Percentiles rank a stretch among this genome's conserved stretches.
These are phyloP conservation scores for Hozukius guyotensis DNA, from an alignment of 2,797 vertebrate genomes.

Conservation along the genomic window DNA sequence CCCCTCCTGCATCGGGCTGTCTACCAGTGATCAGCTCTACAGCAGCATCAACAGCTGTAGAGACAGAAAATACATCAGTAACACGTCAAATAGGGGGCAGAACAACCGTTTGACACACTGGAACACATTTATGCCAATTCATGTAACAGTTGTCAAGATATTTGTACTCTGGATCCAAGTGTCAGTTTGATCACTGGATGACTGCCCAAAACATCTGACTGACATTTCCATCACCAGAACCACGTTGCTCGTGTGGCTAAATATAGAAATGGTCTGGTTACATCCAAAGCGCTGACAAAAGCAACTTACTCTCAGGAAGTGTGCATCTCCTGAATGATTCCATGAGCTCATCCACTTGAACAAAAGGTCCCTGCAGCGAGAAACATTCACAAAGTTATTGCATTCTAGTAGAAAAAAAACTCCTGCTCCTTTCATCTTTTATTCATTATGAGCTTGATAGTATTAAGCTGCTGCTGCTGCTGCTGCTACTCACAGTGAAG, in stretches of 20 bases:
- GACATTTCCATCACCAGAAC: background rate
- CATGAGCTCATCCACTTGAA: conserved; percentile 98
- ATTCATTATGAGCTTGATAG: background rate
- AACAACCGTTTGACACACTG: background rate
- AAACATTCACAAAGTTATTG: conserved; percentile 29
- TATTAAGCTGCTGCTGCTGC: background rate
- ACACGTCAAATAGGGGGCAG: background rate
- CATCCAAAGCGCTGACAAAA: background rate
- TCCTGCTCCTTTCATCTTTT: background rate
- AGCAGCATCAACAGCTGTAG: conserved; percentile 92
- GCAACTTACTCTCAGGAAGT: conserved; percentile 94
- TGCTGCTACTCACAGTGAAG: conserved; percentile 88
- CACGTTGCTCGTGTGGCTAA: background rate
- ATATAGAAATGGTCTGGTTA: conserved; percentile 4
- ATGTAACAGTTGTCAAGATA: background rate
- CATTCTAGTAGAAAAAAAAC: background rate
- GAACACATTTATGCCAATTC: background rate
- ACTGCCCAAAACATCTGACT: background rate
- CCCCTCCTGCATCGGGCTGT: conserved; percentile 88
- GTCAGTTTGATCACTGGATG: background rate
- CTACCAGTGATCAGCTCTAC: conserved; percentile 93
- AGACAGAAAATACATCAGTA: conserved; percentile 1
- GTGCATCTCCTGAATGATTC: conserved; percentile 96
- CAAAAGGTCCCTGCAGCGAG: conserved; percentile 92
- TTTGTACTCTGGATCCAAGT: background rate